These are phyloP conservation scores for Plutella xylostella DNA, from an alignment of 2,888 invertebrate species.

Conservation along the genomic window DNA sequence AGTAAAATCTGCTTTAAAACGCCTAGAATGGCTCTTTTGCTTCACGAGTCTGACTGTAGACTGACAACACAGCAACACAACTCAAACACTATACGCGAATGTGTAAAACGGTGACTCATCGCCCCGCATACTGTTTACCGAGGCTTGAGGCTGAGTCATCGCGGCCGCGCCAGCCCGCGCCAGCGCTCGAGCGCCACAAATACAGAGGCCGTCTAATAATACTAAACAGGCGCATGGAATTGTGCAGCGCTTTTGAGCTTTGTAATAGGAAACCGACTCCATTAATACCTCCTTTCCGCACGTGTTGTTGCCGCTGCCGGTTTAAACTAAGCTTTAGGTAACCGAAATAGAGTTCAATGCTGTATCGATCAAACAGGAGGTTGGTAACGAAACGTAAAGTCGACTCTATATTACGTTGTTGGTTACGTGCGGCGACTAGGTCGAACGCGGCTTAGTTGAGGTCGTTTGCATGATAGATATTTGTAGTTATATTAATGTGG, in stretches of 20 bases:
- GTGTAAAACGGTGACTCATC: constrained; percentile 71
- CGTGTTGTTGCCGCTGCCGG: constrained; percentile 41
- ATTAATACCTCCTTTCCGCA: constrained; percentile 68
- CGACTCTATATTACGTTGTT: constrained; percentile 56
- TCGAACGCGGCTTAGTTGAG: constrained; percentile 68
- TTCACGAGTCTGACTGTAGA: constrained; percentile 64
- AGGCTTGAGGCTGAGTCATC: constrained; percentile 67
- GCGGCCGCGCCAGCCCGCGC: constrained; percentile 33
- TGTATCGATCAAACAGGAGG: constrained; percentile 14
- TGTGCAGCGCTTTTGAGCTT: constrained; percentile 50
- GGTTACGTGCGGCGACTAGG: constrained; percentile 60
- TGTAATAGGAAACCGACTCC: constrained; percentile 44
- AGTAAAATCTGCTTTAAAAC: constrained; percentile 59
- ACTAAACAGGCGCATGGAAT: constrained; percentile 25
- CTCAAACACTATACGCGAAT: constrained; percentile 70
- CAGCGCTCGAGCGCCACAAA: constrained; percentile 53
- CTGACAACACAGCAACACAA: constrained; percentile 53
- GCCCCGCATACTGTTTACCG: constrained; percentile 71
- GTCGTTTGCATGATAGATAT: constrained; percentile 55
- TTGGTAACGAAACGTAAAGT: constrained; percentile 54
- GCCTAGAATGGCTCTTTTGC: constrained; percentile 51
- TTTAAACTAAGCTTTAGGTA: constrained; percentile 35
- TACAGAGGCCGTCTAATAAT: constrained; percentile 20
- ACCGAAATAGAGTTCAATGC: constrained; percentile 24
- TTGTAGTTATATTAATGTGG: background rate